These are phyloP conservation scores for Zhuqinia jingwanae DNA, from an alignment of 2,888 invertebrate genomes.

Conservation along the genomic window DNA sequence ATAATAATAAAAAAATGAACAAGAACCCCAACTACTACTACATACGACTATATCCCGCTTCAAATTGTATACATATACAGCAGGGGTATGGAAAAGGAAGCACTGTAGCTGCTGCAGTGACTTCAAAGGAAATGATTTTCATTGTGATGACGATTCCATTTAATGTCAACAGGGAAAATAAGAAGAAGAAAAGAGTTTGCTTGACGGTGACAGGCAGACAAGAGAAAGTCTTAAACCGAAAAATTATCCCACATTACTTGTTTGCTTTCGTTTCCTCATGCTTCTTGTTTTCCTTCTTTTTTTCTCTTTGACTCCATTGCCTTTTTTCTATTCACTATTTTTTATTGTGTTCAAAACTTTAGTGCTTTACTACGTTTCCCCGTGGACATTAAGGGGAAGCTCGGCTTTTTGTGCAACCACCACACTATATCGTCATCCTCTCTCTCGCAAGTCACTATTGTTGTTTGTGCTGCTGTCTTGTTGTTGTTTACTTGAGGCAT, in stretches of 20 bases:
- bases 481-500: slow-evolving; percentile 32
- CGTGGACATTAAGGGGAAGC: slow-evolving; percentile 35
- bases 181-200: slow-evolving; percentile 1
- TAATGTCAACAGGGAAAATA: slow-evolving; percentile 54
- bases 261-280: slow-evolving; percentile 49
- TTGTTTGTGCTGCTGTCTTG: background rate
- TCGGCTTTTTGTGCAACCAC: slow-evolving; percentile 1
- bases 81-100: too few species aligned
- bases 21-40: too few species aligned
- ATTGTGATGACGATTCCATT: slow-evolving; percentile 61
- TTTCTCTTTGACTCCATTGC: slow-evolving; percentile 16
- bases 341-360: slow-evolving; percentile 44
- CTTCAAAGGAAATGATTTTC: slow-evolving; percentile 54
- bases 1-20: too few species aligned
- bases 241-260: slow-evolving; percentile 74
- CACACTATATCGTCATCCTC: background rate
- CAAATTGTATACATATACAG: too few species aligned
- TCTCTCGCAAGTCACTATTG: background rate
- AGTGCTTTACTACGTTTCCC: slow-evolving; percentile 52
- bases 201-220: slow-evolving; percentile 69
- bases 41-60: too few species aligned
- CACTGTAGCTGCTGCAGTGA: too few species aligned
- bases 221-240: slow-evolving; percentile 73
- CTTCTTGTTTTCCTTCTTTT: slow-evolving; percentile 35
- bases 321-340: slow-evolving; percentile 25